A percentile compares a stretch with the other conserved stretches of the same genome.
Evolutionary conservation across 1,140 invertebrate genomes (phyloP).

Genomic region (Polypedilum vanderplanki): DNA sequence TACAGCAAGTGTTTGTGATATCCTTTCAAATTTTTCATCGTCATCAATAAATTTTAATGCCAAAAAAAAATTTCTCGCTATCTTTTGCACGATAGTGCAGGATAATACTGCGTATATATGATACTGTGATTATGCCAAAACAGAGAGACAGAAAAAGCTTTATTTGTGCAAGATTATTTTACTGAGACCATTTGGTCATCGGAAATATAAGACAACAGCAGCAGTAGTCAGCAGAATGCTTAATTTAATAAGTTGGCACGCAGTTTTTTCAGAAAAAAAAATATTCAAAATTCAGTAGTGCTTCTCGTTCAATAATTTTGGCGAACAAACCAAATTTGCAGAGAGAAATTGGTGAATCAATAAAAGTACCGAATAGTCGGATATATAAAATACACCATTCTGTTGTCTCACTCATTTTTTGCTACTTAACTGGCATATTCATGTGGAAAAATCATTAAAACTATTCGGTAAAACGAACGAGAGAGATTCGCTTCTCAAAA

Average conservation of each 20-base stretch:
- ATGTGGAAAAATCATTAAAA: not conserved
- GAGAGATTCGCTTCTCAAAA: not conserved
- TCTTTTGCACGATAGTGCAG: too few relatives aligned
- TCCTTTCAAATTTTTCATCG: too few relatives aligned
- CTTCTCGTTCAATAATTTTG: not conserved
- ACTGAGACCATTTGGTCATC: too few relatives aligned
- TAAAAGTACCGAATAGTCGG: not conserved
- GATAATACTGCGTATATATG: too few relatives aligned
- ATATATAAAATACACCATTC: not conserved
- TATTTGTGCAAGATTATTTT: too few relatives aligned
- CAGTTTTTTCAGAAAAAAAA: slow-evolving; percentile 20
- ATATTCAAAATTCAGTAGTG: not conserved
- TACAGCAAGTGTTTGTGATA: too few relatives aligned
- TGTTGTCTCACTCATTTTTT: not conserved
- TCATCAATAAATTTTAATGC: too few relatives aligned
- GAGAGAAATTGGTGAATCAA: not conserved
- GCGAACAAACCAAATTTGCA: not conserved
- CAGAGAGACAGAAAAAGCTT: too few relatives aligned
- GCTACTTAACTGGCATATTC: not conserved
- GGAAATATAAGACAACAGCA: too few relatives aligned
- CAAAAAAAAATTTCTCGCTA: too few relatives aligned
- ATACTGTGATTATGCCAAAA: too few relatives aligned
- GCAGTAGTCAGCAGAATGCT: not conserved
- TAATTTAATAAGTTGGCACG: slow-evolving; percentile 27
- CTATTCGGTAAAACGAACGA: not conserved